Conservation (phyloP, 2,113 vertebrate genomes). For the Chascanopsetta lugubris region DNA sequence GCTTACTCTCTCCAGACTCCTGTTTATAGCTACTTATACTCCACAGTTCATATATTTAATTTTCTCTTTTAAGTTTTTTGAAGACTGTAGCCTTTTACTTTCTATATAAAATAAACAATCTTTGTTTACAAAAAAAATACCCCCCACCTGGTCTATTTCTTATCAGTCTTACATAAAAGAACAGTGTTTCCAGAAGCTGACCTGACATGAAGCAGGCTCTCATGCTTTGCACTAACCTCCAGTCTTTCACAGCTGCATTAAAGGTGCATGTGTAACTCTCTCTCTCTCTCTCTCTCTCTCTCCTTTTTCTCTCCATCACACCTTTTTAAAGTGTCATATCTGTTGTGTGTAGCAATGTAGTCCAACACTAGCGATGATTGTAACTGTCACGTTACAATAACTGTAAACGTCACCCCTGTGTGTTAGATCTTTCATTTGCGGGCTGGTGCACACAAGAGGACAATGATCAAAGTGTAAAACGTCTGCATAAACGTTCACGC, state of each 20-base stretch:
- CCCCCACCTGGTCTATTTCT: slow-evolving; percentile 68
- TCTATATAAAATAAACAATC: slow-evolving; percentile 85
- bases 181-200: background rate
- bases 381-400: slow-evolving; percentile 56
- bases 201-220: slow-evolving; percentile 21
- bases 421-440: slow-evolving; percentile 17
- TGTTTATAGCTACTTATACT: slow-evolving; percentile 82
- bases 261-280: slow-evolving; percentile 47
- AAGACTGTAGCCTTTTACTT: slow-evolving; percentile 84
- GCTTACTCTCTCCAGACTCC: slow-evolving; percentile 81
- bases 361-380: slow-evolving; percentile 14
- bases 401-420: slow-evolving; percentile 15
- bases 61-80: slow-evolving; percentile 76
- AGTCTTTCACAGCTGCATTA: slow-evolving; percentile 49
- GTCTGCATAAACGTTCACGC: no score
- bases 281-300: slow-evolving; percentile 23
- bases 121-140: slow-evolving; percentile 79
- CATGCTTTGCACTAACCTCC: slow-evolving; percentile 67
- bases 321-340: slow-evolving; percentile 37
- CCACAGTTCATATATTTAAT: slow-evolving; percentile 85
- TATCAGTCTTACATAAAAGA: slow-evolving; percentile 21
- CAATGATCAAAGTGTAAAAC: no score
- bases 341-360: slow-evolving; percentile 28
- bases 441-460: no score
- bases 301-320: slow-evolving; percentile 28